Conservation (phyloP, 2,888 invertebrate species). For the Noctua fimbriata region DNA sequence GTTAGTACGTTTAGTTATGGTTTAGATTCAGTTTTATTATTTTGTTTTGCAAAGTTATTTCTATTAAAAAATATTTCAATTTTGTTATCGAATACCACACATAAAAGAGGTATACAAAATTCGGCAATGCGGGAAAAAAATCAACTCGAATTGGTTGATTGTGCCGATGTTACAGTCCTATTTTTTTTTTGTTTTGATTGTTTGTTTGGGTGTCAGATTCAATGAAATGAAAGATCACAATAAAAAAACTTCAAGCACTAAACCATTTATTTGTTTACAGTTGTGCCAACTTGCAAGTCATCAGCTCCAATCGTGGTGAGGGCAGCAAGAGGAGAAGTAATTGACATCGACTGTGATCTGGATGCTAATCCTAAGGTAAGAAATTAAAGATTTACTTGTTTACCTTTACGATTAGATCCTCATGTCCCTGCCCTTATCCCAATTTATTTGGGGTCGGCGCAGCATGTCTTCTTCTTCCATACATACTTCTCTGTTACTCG, state of each 20-base stretch:
- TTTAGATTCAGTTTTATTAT: not conserved
- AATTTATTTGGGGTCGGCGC: not conserved
- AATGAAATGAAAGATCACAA: not conserved
- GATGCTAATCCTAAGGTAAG: conserved; percentile 93
- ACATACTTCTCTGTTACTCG: no score
- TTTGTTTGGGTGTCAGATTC: not conserved
- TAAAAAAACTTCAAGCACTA: not conserved
- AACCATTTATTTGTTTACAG: conserved; percentile 76
- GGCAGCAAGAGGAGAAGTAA: conserved; percentile 92
- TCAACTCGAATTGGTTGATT: not conserved
- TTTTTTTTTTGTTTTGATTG: not conserved
- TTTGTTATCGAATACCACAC: not conserved
- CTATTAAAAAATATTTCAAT: not conserved
- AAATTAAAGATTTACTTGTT: not conserved
- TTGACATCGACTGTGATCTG: conserved; percentile 92
- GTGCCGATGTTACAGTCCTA: not conserved
- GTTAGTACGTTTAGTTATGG: not conserved
- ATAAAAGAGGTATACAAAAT: not conserved
- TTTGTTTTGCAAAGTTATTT: not conserved
- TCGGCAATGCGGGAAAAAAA: not conserved
- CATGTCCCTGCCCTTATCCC: not conserved
- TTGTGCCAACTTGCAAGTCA: conserved; percentile 92
- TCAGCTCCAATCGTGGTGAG: conserved; percentile 91
- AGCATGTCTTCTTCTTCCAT: no score
- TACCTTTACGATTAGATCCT: not conserved